Evolutionary conservation across 2,888 invertebrate species (phyloP).

Genomic region (Aporophyla nigra): DNA sequence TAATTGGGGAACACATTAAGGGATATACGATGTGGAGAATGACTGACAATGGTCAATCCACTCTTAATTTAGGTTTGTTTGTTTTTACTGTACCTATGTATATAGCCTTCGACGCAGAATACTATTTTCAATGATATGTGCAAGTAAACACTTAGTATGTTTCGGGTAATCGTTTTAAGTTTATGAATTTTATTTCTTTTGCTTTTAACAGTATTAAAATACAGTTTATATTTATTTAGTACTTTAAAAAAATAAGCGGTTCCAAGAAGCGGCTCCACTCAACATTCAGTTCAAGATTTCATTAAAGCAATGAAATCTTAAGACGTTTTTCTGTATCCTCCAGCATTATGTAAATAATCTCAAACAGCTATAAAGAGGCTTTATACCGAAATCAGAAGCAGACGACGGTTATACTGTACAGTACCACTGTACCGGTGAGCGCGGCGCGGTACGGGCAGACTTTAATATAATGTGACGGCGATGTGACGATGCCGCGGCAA

Average conservation of each 20-base stretch:
- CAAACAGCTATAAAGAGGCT: constrained; percentile 35
- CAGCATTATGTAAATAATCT: constrained; percentile 51
- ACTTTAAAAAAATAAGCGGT: constrained; percentile 8
- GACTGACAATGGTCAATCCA: not conserved
- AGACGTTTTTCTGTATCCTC: constrained; percentile 32
- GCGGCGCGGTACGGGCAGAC: not conserved
- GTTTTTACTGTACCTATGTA: not conserved
- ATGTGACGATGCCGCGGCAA: constrained; percentile 65
- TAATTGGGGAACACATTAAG: not conserved
- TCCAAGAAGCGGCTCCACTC: not conserved
- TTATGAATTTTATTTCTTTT: not conserved
- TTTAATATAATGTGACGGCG: constrained; percentile 53
- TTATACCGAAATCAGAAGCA: constrained; percentile 31
- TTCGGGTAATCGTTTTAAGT: not conserved
- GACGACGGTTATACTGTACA: constrained; percentile 13
- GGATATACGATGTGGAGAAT: not conserved
- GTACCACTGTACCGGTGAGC: not conserved
- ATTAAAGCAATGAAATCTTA: constrained; percentile 41
- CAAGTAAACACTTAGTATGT: not conserved
- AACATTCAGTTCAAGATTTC: constrained; percentile 28
- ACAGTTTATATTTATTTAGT: not conserved
- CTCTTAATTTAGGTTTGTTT: not conserved
- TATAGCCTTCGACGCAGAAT: not conserved
- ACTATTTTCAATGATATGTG: not conserved
- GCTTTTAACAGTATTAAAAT: not conserved